Conservation (phyloP, 2,888 invertebrate genomes). For the Orchestes rusci region DNA sequence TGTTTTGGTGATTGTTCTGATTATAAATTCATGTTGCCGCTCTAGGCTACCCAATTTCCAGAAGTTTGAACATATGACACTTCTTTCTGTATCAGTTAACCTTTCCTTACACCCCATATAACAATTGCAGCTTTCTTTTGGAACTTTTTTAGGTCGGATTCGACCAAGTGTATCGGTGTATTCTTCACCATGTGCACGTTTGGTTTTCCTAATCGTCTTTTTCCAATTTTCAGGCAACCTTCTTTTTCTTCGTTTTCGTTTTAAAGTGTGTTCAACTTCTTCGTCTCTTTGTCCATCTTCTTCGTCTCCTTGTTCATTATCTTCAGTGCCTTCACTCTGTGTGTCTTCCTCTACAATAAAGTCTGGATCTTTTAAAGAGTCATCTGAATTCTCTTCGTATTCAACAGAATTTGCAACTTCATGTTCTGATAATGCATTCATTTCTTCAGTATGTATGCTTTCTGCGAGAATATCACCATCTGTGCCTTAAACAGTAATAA, state of each 20-base stretch:
- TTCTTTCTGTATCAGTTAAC: constrained; percentile 2
- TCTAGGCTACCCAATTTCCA: constrained; percentile 7
- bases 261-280: not conserved
- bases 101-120: constrained; percentile 1
- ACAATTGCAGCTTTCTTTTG: constrained; percentile 1
- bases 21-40: constrained; percentile 6
- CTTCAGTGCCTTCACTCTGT: constrained; percentile 2
- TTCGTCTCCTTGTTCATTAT: constrained; percentile 3
- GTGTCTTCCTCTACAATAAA: not conserved
- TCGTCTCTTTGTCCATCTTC: constrained; percentile 1
- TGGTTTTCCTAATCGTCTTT: constrained; percentile 5
- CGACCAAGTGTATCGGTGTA: constrained; percentile 3
- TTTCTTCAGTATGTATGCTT: no score
- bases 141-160: constrained; percentile 4
- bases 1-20: constrained; percentile 3
- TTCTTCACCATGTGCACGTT: constrained; percentile 6
- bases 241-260: constrained; percentile 6
- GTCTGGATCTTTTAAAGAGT: constrained; percentile 3
- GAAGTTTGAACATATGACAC: constrained; percentile 4
- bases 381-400: constrained; percentile 4
- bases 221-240: not conserved
- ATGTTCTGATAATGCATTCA: no score
- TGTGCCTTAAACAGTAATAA: no score
- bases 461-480: no score
- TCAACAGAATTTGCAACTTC: no score